Percentiles rank a stretch among this genome's conserved stretches.
phyloP scores from a whole-genome alignment of 2,888 invertebrate species.

The Scaptomyza reducta region DNA sequence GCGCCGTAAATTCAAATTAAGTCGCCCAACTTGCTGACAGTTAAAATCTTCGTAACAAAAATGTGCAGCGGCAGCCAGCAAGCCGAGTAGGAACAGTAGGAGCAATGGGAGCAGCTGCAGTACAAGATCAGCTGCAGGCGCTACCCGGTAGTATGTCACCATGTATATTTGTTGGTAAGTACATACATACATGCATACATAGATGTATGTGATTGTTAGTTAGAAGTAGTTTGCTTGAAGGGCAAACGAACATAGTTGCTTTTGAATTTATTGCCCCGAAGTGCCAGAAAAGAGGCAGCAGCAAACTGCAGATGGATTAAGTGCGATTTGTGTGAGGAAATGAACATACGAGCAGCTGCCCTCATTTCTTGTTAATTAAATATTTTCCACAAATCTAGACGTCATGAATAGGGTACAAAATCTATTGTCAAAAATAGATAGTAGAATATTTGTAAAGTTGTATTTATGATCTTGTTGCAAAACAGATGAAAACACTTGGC shows the following conservation, averaged over 20 bases:
- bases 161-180: conserved; percentile 18
- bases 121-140: conserved; percentile 54
- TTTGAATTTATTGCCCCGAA: conserved; percentile 68
- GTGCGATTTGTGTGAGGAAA: conserved; percentile 41
- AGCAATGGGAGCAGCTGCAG: conserved; percentile 10
- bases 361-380: conserved; percentile 66
- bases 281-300: conserved; percentile 47
- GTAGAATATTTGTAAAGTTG: too few relatives aligned
- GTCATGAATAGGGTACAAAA: conserved; percentile 17
- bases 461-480: background rate
- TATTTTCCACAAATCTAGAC: conserved; percentile 31
- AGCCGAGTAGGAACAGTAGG: conserved; percentile 28
- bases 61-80: conserved; percentile 68
- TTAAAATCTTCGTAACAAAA: conserved; percentile 76
- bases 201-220: conserved; percentile 37
- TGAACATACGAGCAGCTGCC: conserved; percentile 11
- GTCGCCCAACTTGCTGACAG: conserved; percentile 79
- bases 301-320: conserved; percentile 75
- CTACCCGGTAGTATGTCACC: conserved; percentile 31
- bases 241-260: conserved; percentile 57
- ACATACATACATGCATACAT: background rate
- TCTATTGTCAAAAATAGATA: background rate
- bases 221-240: conserved; percentile 63
- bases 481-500: too few relatives aligned
- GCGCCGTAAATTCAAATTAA: conserved; percentile 78